A percentile compares a stretch with the other conserved stretches of the same genome.
Conservation (phyloP, 2,113 vertebrate species). For the Pipa parva region DNA sequence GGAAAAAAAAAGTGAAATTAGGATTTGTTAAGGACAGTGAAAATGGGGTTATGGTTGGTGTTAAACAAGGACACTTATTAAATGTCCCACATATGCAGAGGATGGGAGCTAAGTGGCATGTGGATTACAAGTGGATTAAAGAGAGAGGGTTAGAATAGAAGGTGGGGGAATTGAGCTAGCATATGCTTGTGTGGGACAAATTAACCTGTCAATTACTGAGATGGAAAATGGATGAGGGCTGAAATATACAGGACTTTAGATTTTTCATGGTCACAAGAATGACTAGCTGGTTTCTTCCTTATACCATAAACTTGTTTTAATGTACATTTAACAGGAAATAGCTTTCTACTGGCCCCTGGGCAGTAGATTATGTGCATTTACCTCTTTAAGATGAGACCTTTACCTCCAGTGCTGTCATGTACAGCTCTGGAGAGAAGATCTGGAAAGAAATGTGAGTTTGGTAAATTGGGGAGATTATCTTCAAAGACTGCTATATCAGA, state of each 20-base stretch:
- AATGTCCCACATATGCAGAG: constrained; percentile 35
- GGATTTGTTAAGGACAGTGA: too few relatives aligned
- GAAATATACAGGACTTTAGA: too few relatives aligned
- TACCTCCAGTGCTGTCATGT: not conserved
- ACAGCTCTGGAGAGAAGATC: not conserved
- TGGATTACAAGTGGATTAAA: constrained; percentile 36
- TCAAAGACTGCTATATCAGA: not conserved
- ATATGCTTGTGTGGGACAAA: not conserved
- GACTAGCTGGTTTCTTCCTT: too few relatives aligned
- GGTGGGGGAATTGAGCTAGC: not conserved
- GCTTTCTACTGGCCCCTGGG: too few relatives aligned
- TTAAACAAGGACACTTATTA: constrained; percentile 17
- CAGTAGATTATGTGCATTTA: too few relatives aligned
- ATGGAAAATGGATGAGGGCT: not conserved
- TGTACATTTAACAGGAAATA: too few relatives aligned
- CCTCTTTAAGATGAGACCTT: too few relatives aligned
- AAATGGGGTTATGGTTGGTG: not conserved
- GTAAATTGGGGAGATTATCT: not conserved
- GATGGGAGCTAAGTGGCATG: constrained; percentile 16
- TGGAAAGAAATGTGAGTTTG: not conserved
- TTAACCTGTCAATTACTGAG: constrained; percentile 11
- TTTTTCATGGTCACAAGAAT: too few relatives aligned
- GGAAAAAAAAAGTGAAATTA: too few relatives aligned
- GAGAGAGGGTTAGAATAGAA: constrained; percentile 14
- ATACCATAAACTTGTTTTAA: too few relatives aligned